A percentile compares a stretch with the other conserved stretches of the same genome.
Conservation (phyloP, 53 echinoderm and acorn worm species). For the Hippasteria phrygiana region DNA sequence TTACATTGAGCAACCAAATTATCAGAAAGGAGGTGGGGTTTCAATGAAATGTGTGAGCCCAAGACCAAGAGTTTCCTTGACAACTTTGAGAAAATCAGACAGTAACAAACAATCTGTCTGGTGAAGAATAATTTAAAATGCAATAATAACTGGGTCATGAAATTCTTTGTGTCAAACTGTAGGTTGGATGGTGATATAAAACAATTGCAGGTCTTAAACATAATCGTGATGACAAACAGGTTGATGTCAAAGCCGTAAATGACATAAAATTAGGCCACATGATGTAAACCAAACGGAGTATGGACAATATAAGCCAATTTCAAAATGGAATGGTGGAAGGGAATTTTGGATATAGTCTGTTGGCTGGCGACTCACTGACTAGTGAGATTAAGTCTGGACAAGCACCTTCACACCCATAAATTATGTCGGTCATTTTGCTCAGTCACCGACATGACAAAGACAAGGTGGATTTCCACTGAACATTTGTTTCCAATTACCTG, state of each 20-base stretch:
- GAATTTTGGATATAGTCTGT: neutral
- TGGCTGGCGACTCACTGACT: neutral
- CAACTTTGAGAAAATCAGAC: too few species aligned
- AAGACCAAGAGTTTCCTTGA: too few species aligned
- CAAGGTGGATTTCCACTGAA: neutral
- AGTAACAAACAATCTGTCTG: too few species aligned
- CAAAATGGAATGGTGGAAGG: neutral
- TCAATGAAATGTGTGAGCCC: neutral
- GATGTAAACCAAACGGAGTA: neutral
- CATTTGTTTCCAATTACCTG: conserved; percentile 22
- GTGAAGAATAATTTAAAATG: neutral
- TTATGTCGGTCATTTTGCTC: conserved; percentile 12
- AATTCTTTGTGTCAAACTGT: neutral
- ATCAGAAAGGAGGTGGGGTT: neutral
- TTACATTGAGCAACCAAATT: neutral
- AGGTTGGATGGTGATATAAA: neutral
- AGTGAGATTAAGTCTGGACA: neutral
- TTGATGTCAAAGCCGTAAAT: neutral
- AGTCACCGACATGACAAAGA: conserved; percentile 21
- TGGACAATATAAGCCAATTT: neutral
- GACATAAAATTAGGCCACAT: neutral
- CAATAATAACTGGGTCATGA: neutral
- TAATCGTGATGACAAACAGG: neutral
- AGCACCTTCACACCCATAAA: neutral
- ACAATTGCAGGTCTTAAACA: neutral